A percentile compares a stretch with the other conserved stretches of the same genome.
These are phyloP conservation scores for Nannoperca australis DNA, from an alignment of 2,797 vertebrate genomes.

Conservation along the genomic window DNA sequence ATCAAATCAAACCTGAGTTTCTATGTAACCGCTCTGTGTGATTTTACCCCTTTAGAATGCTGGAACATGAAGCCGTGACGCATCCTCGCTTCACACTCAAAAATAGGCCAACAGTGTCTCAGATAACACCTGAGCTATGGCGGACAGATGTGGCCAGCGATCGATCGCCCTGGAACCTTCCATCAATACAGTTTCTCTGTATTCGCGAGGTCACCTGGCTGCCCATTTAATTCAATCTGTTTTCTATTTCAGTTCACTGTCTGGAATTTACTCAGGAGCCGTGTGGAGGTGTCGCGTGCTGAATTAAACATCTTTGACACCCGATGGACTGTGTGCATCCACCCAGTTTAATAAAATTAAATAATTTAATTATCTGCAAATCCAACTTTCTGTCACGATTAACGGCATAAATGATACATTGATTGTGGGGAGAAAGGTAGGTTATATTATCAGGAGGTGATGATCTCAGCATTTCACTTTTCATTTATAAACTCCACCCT, in stretches of 20 bases:
- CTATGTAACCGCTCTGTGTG: conserved; percentile 7
- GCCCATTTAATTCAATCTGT: conserved; percentile 66
- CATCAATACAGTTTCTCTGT: conserved; percentile 52
- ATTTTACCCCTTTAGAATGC: not conserved
- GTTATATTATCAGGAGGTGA: not conserved
- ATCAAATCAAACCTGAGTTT: not conserved
- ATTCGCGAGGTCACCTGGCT: conserved; percentile 57
- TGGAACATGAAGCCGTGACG: not conserved
- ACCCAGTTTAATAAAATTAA: not conserved
- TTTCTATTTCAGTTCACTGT: conserved; percentile 68
- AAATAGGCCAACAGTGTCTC: conserved; percentile 56
- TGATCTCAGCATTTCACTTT: not conserved
- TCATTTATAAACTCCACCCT: not conserved
- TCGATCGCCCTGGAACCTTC: conserved; percentile 60
- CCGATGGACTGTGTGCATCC: not conserved
- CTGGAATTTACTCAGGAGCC: conserved; percentile 44
- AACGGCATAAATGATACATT: not conserved
- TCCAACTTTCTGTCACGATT: conserved; percentile 1
- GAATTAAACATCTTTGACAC: conserved; percentile 25
- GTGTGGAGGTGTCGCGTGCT: not conserved
- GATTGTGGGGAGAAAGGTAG: not conserved
- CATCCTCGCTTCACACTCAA: conserved; percentile 20
- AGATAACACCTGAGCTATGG: conserved; percentile 51
- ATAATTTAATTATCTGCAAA: not conserved
- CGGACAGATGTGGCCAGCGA: conserved; percentile 37